Evolutionary conservation across 92 coral and sea anemone genomes (phyloP).

Genomic region (Paragorgia papillata): DNA sequence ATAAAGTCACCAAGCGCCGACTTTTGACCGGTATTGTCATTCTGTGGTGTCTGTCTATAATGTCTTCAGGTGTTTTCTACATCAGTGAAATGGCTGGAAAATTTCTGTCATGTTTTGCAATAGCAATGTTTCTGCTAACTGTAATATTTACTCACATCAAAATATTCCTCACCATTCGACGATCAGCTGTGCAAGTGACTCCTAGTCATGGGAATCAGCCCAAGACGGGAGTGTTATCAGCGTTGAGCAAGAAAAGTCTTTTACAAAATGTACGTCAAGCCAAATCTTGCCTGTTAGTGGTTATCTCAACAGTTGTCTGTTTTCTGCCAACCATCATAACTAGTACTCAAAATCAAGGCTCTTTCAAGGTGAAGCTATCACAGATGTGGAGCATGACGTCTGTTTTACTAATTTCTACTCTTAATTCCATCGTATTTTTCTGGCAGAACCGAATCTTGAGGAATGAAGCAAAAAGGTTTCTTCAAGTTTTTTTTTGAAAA

Average conservation of each 20-base stretch:
- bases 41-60: not conserved
- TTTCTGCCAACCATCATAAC: not conserved
- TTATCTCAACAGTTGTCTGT: not conserved
- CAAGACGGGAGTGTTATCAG: no score
- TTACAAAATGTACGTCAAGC: not conserved
- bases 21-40: not conserved
- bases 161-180: no score
- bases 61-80: not conserved
- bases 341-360: no score
- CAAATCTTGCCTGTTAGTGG: not conserved
- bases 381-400: not conserved
- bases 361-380: no score
- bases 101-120: not conserved
- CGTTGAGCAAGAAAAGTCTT: not conserved
- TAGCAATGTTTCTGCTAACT: not conserved
- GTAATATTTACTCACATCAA: no score
- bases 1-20: not conserved
- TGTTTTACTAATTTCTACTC: not conserved
- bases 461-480: constrained; percentile 3
- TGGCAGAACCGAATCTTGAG: constrained; percentile 16
- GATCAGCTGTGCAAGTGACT: no score
- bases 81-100: not conserved
- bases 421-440: constrained; percentile 21
- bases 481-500: no score
- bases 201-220: no score